Evolutionary conservation across 2,797 vertebrate genomes (phyloP), one percentile per base, ranked within the genome.

Genomic region (Silurus lanzhouensis): DNA sequence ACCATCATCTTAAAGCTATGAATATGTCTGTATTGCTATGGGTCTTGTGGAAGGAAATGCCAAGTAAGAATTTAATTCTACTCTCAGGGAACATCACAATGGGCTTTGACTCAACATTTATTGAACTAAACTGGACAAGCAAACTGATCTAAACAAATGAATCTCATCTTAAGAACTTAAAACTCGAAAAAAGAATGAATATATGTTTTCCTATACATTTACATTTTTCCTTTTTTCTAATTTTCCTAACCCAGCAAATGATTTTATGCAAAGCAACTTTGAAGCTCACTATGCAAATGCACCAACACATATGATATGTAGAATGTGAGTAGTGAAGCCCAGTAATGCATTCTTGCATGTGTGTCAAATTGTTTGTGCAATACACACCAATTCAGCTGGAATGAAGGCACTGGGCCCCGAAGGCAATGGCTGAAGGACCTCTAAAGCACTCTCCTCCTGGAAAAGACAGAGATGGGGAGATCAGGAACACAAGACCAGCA

Each of bases 381-480:
- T 78, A 88, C 88, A 83, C 38, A 96, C 95, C 95, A 95, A 93
- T 88, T 91, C 92, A 82, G 87, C 88, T 0, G 95, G 94, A 90
- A 96, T 95, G 90, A 96, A 96, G 88, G 92, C 86, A 0, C 95
- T 96, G 67, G 95, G 95, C 0, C 94, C 92, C 61, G 91, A 91
- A 17, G 89, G 90, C 88, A 93, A 90, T 61, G 89, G 86, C 83
- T 31, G 87, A 55, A 91, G 74, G 8, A 86, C 85, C 77, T 92
- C 83, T 58, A 91, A 86, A 75, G 90, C 90, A 71, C 89, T 82
- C 63, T 93, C 95, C 94, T 96, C 85, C 86, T 90, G 57, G 84
- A 70, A 82, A 83, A 72, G 84, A 82, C 75, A 85, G 83, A 44
- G 9, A 58, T 15, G 1, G 46, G 1, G 4, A 81, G 48, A 81